phyloP scores from a whole-genome alignment of 2,113 vertebrate genomes.

The Equus przewalskii region DNA sequence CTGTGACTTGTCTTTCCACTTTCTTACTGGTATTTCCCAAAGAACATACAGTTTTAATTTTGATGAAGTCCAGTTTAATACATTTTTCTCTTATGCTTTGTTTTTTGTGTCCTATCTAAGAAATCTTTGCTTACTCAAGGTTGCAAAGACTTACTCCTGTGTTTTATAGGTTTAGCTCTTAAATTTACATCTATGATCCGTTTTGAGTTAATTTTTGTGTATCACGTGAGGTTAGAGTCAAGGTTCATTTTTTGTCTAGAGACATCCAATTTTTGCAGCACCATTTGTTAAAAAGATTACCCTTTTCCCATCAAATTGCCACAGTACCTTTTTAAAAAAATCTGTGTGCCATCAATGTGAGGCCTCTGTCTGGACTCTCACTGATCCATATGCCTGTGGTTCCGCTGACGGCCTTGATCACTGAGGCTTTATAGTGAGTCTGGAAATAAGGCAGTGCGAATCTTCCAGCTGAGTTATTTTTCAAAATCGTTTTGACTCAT shows the following conservation, averaged over 20 bases:
- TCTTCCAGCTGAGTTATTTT: neutral
- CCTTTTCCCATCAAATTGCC: neutral
- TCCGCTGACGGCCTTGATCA: neutral
- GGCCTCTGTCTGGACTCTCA: neutral
- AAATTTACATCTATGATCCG: neutral
- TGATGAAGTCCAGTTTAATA: neutral
- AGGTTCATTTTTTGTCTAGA: neutral
- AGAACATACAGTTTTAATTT: neutral
- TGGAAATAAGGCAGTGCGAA: neutral
- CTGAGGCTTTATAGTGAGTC: neutral
- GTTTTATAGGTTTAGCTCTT: neutral
- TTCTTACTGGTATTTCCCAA: constrained; percentile 11
- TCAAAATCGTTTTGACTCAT: neutral
- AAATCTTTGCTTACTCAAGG: neutral
- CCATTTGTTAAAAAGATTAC: constrained; percentile 36
- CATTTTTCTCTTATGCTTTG: neutral
- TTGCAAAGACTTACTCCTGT: neutral
- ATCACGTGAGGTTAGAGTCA: neutral
- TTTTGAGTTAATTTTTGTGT: constrained; percentile 31
- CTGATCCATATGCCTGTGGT: neutral
- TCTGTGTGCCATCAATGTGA: neutral
- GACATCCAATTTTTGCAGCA: neutral
- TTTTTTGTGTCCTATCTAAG: neutral
- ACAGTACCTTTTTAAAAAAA: neutral
- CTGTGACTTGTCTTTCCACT: constrained; percentile 19